These are phyloP conservation scores for Takifugu flavidus DNA, from an alignment of 2,113 vertebrate genomes.

Conservation along the genomic window DNA sequence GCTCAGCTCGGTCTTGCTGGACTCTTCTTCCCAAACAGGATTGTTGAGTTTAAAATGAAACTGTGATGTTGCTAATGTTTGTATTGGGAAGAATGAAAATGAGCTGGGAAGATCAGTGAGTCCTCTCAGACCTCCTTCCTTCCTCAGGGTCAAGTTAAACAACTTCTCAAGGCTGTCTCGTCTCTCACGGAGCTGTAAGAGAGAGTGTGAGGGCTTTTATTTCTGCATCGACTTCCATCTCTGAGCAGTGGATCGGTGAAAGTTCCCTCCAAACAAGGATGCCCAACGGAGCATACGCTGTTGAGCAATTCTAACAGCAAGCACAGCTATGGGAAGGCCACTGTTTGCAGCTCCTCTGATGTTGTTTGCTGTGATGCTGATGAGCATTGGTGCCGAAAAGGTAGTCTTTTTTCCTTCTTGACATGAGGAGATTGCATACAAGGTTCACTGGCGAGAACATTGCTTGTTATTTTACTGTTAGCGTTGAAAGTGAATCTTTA, in stretches of 20 bases:
- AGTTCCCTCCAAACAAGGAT: no score
- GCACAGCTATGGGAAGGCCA: constrained; percentile 36
- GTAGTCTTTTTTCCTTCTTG: constrained; percentile 22
- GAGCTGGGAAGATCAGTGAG: not conserved
- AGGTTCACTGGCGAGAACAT: no score
- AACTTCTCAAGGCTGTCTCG: constrained; percentile 7
- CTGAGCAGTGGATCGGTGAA: no score
- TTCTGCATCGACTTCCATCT: no score
- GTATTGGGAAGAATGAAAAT: constrained; percentile 27
- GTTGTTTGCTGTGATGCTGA: constrained; percentile 40
- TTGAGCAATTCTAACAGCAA: constrained; percentile 1
- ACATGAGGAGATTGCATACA: not conserved
- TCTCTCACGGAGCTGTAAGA: not conserved
- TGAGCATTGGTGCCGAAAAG: constrained; percentile 30
- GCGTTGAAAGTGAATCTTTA: no score
- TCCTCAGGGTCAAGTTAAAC: constrained; percentile 35
- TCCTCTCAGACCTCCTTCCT: constrained; percentile 24
- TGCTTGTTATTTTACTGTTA: no score
- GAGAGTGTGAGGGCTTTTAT: constrained; percentile 9
- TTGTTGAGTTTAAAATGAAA: constrained; percentile 8
- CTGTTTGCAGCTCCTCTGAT: constrained; percentile 10
- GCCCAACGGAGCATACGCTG: no score
- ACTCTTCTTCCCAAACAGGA: constrained; percentile 3
- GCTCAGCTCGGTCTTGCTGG: not conserved
- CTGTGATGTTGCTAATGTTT: constrained; percentile 13